phyloP scores from a whole-genome alignment of 1,140 invertebrate genomes.

The Neuroterus valhalla region DNA sequence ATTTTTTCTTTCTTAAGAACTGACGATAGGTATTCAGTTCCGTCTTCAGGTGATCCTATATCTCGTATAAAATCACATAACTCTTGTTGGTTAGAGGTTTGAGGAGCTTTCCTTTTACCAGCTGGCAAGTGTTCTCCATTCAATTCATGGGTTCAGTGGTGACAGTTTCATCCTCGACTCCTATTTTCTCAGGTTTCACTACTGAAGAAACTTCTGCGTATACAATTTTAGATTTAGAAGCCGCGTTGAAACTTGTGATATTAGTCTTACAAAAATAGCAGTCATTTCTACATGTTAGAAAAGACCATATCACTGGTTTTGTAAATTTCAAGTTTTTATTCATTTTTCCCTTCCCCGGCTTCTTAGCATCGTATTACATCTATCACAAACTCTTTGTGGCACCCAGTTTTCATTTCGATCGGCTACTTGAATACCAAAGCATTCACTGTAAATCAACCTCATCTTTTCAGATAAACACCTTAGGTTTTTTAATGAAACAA shows the following conservation, averaged over 20 bases:
- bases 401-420: no score
- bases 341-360: not conserved
- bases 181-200: no score
- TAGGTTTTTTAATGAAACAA: not conserved
- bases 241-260: not conserved
- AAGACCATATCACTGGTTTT: not conserved
- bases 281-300: not conserved
- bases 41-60: no score
- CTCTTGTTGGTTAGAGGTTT: no score
- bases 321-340: not conserved
- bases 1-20: no score
- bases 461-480: not conserved
- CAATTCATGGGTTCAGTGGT: not conserved
- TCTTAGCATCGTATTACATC: no score
- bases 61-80: no score
- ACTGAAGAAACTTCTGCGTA: no score
- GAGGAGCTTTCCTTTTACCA: not conserved
- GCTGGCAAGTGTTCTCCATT: not conserved
- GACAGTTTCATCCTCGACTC: not conserved
- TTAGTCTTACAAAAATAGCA: constrained; percentile 10
- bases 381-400: no score
- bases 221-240: not conserved
- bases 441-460: no score
- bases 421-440: no score
- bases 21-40: no score